These are phyloP conservation scores for Calephelis nemesis DNA, from an alignment of 1,140 invertebrate species.

Conservation along the genomic window DNA sequence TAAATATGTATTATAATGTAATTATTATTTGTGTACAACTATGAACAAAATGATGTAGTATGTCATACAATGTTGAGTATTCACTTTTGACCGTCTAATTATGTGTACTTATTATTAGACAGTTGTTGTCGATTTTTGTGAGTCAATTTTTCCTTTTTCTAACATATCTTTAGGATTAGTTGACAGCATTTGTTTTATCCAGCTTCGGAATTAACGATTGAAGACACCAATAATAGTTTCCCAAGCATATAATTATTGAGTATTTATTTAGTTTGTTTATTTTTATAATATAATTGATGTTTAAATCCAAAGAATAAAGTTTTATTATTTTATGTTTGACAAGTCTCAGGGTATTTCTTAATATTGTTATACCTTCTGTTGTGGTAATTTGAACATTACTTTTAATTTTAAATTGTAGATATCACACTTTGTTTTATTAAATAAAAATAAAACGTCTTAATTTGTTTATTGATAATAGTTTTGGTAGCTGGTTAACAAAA, in stretches of 20 bases:
- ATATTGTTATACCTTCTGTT: too few relatives aligned
- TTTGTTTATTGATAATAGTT: background rate
- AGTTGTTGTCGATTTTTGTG: too few relatives aligned
- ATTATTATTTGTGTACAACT: conserved; percentile 4
- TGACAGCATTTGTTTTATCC: background rate
- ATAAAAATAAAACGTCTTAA: background rate
- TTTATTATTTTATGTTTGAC: background rate
- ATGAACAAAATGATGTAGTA: conserved; percentile 3
- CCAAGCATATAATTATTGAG: too few relatives aligned
- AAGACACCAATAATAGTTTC: too few relatives aligned
- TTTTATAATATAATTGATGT: background rate
- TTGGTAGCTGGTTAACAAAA: conserved; percentile 8
- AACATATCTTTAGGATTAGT: too few relatives aligned
- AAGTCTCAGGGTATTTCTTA: too few relatives aligned
- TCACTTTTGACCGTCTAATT: background rate
- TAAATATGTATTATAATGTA: background rate
- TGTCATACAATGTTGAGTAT: background rate
- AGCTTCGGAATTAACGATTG: background rate
- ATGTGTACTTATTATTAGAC: background rate
- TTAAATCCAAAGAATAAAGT: background rate
- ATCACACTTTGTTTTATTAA: background rate
- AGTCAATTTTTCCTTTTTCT: too few relatives aligned
- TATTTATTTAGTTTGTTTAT: too few relatives aligned
- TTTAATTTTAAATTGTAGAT: too few relatives aligned
- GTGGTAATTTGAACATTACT: too few relatives aligned